A percentile compares a stretch with the other conserved stretches of the same genome.
Evolutionary conservation across 2,113 vertebrate species (phyloP).

Genomic region (Tetrax tetrax): DNA sequence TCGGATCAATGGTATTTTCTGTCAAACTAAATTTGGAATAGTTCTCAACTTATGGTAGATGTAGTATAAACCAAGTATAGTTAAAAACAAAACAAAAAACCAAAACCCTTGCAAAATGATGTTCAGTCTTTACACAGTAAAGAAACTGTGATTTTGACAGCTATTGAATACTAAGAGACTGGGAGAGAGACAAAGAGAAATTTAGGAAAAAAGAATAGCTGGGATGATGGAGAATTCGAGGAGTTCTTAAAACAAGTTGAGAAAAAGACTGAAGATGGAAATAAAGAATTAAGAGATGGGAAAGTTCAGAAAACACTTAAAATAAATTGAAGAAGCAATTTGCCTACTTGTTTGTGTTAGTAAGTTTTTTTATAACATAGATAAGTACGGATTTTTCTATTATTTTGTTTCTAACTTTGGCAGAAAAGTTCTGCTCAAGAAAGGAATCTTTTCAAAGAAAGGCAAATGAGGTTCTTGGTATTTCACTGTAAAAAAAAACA

Average conservation of each 20-base stretch:
- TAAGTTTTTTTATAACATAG: background rate
- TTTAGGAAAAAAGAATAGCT: background rate
- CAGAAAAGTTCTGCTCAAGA: fast-evolving
- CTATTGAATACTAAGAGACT: background rate
- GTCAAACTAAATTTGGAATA: background rate
- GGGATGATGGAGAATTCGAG: background rate
- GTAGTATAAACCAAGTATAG: background rate
- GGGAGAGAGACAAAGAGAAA: background rate
- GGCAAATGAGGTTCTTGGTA: background rate
- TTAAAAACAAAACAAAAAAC: background rate
- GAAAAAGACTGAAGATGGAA: background rate
- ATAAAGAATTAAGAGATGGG: background rate
- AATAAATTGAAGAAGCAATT: background rate
- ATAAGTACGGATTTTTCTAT: background rate
- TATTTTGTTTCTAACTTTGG: background rate
- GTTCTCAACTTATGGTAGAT: background rate
- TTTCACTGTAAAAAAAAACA: background rate
- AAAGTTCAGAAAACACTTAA: background rate
- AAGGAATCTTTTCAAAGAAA: background rate
- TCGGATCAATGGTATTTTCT: background rate
- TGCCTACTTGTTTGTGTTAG: background rate
- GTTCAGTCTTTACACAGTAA: background rate
- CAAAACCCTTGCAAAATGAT: fast-evolving
- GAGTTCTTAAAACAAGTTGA: background rate
- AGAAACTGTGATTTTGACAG: background rate